phyloP scores from a whole-genome alignment of 2,113 vertebrate genomes.

The Scalopus aquaticus region DNA sequence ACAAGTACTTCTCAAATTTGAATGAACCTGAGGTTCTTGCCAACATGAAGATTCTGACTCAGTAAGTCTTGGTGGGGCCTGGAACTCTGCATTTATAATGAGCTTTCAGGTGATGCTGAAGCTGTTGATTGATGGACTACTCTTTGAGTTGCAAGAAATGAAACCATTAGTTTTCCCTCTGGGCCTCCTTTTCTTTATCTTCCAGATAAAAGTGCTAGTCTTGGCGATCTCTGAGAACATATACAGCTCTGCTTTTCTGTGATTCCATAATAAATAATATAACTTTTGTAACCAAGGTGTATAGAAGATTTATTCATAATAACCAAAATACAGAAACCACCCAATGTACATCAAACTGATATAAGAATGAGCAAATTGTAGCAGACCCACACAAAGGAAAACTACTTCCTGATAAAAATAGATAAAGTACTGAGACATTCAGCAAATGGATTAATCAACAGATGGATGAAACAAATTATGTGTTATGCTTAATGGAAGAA shows the following conservation, averaged over 20 bases:
- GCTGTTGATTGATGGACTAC: neutral
- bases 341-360: neutral
- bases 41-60: neutral
- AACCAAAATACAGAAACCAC: neutral
- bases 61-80: neutral
- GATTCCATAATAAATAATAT: slow-evolving; percentile 9
- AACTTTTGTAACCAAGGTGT: neutral
- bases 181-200: neutral
- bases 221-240: neutral
- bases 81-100: slow-evolving; percentile 10
- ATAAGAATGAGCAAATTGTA: neutral
- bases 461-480: neutral
- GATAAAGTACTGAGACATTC: neutral
- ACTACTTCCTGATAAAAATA: neutral
- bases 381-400: neutral
- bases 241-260: slow-evolving; percentile 16
- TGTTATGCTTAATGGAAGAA: slow-evolving; percentile 20
- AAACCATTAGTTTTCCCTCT: neutral
- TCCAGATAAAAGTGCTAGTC: neutral
- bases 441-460: neutral
- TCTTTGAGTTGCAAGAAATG: neutral
- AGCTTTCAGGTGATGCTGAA: neutral
- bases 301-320: neutral
- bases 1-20: neutral
- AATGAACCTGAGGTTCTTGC: neutral